phyloP scores from a whole-genome alignment of 2,888 invertebrate genomes.

The Eutolmus rufibarbis region DNA sequence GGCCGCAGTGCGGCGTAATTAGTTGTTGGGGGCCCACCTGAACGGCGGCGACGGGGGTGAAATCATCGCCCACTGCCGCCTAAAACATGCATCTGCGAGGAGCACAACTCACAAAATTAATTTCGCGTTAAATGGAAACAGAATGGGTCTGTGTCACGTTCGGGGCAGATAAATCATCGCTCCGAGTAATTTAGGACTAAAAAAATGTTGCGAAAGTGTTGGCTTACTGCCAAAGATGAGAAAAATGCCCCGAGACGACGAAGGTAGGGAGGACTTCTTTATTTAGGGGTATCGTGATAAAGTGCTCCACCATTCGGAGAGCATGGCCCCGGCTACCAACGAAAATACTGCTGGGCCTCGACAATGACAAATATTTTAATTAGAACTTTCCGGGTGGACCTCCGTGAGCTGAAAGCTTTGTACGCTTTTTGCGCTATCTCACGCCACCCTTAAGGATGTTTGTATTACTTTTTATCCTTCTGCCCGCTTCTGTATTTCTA shows the following conservation, averaged over 20 bases:
- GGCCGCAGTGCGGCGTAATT: background rate
- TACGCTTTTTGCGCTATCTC: background rate
- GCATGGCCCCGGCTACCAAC: background rate
- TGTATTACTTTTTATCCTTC: background rate
- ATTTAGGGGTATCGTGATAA: background rate
- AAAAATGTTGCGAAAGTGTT: conserved; percentile 18
- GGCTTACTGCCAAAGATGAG: conserved; percentile 18
- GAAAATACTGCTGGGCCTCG: background rate
- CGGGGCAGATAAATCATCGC: conserved; percentile 27
- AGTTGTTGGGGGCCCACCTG: background rate
- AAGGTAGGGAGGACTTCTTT: background rate
- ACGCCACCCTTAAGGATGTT: background rate
- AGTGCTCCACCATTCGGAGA: background rate
- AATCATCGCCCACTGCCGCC: background rate
- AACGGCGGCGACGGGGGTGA: background rate
- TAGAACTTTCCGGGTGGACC: conserved; percentile 1
- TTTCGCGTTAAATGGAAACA: conserved; percentile 13
- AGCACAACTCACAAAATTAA: conserved; percentile 18
- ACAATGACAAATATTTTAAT: conserved; percentile 23
- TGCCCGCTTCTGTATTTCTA: background rate
- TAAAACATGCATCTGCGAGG: background rate
- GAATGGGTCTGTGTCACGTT: conserved; percentile 26
- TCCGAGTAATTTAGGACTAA: background rate
- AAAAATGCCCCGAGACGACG: background rate
- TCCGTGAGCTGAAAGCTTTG: background rate